A percentile compares a stretch with the other conserved stretches of the same genome.
Evolutionary conservation across 1,140 invertebrate species (phyloP).

Genomic region (Calliphora vicina): DNA sequence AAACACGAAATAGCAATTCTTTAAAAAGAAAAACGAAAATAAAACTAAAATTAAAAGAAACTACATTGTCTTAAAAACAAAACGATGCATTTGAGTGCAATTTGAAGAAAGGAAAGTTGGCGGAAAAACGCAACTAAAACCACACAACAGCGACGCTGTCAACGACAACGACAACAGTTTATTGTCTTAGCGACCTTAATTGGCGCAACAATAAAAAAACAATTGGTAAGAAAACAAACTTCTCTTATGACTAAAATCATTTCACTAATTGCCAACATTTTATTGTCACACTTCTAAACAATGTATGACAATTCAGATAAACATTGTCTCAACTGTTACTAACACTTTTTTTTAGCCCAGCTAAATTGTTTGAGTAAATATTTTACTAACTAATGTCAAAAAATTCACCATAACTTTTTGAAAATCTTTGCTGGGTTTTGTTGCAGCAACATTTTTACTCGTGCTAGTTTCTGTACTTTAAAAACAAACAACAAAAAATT

Average conservation of each 20-base stretch:
- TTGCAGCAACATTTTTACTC: neutral
- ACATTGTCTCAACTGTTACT: neutral
- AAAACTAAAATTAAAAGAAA: neutral
- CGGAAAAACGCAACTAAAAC: neutral
- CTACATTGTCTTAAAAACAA: neutral
- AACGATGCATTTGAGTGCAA: slow-evolving; percentile 29
- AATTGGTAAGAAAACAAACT: slow-evolving; percentile 14
- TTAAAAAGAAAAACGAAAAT: neutral
- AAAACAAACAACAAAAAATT: neutral
- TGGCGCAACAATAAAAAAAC: neutral
- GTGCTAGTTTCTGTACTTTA: neutral
- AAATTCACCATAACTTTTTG: too few relatives aligned
- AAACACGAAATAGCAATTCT: neutral
- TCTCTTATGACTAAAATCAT: slow-evolving; percentile 28
- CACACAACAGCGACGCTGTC: neutral
- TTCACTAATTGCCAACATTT: slow-evolving; percentile 33
- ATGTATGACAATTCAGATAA: slow-evolving; percentile 25
- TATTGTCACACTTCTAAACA: slow-evolving; percentile 31
- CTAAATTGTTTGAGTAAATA: too few relatives aligned
- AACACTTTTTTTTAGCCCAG: neutral
- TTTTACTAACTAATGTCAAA: too few relatives aligned
- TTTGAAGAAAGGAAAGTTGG: neutral
- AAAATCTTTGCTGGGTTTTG: neutral
- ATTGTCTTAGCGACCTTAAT: slow-evolving; percentile 19
- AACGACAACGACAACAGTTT: neutral